phyloP scores from a whole-genome alignment of 37 sponge, comb jelly and placozoan genomes.

The Ephydatia muelleri region DNA sequence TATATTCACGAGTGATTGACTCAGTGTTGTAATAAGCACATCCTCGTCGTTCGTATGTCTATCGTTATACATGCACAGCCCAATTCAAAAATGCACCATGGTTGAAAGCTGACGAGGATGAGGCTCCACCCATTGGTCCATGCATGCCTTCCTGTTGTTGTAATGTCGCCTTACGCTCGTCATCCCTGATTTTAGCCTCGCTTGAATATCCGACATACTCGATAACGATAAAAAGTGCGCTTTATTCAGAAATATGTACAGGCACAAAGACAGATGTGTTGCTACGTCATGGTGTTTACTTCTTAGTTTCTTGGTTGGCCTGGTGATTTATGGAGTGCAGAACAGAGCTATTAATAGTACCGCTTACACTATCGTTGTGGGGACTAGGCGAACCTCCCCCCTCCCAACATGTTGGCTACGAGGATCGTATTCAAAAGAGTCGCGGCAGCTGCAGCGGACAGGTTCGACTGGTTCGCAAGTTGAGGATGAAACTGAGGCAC shows the following conservation, averaged over 20 bases:
- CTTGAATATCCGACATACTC: not conserved
- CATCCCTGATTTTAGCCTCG: not conserved
- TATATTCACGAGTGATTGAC: no score
- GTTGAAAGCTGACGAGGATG: slow-evolving; percentile 53
- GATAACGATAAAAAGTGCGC: not conserved
- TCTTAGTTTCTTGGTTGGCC: slow-evolving; percentile 19
- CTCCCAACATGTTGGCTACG: slow-evolving; percentile 58
- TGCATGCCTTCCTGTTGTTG: slow-evolving; percentile 51
- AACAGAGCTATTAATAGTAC: slow-evolving; percentile 36
- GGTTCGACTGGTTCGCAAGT: not conserved
- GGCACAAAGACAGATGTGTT: not conserved
- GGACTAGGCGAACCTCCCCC: not conserved
- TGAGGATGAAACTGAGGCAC: slow-evolving; percentile 11
- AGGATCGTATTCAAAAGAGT: slow-evolving; percentile 50
- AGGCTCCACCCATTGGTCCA: slow-evolving; percentile 48
- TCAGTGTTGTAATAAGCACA: no score
- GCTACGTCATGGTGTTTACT: not conserved
- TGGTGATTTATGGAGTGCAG: slow-evolving; percentile 53
- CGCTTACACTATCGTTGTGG: slow-evolving; percentile 15
- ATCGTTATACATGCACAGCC: no score
- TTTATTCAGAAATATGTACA: not conserved
- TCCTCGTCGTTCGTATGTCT: no score
- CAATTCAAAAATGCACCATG: no score
- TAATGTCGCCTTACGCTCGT: not conserved
- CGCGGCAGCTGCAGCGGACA: slow-evolving; percentile 56